A percentile compares a stretch with the other conserved stretches of the same genome.
phyloP scores from a whole-genome alignment of 23 tunicate genomes.

The Clavelina lepadiformis region DNA sequence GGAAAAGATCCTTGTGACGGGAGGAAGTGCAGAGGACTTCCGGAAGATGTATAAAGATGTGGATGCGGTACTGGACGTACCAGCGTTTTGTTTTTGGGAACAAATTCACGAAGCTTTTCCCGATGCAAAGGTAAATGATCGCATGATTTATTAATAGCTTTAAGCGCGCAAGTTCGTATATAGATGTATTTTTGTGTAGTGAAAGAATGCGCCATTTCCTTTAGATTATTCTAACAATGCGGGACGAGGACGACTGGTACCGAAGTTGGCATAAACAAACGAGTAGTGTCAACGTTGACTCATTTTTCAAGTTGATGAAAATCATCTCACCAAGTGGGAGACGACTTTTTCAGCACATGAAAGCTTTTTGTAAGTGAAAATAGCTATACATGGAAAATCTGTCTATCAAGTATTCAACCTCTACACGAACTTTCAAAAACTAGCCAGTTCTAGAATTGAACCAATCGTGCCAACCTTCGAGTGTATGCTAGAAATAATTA shows the following conservation, averaged over 20 bases:
- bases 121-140: constrained; percentile 17
- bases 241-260: neutral
- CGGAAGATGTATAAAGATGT: constrained; percentile 13
- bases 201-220: too few relatives aligned
- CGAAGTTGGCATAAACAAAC: neutral
- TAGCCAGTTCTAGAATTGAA: too few relatives aligned
- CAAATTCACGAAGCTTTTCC: constrained; percentile 18
- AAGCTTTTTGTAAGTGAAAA: neutral
- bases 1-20: constrained; percentile 1
- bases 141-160: too few relatives aligned
- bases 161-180: too few relatives aligned
- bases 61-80: constrained; percentile 8
- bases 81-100: constrained; percentile 10
- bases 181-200: too few relatives aligned
- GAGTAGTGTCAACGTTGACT: neutral
- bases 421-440: too few relatives aligned
- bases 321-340: neutral
- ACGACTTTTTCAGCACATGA: constrained; percentile 1
- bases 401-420: too few relatives aligned
- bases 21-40: constrained; percentile 6
- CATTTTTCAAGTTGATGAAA: neutral
- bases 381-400: too few relatives aligned
- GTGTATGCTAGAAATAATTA: too few relatives aligned
- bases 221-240: neutral
- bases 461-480: too few relatives aligned